Base-by-base conservation (phyloP, 2,113 vertebrate species). In the Panthera leo region DNA sequence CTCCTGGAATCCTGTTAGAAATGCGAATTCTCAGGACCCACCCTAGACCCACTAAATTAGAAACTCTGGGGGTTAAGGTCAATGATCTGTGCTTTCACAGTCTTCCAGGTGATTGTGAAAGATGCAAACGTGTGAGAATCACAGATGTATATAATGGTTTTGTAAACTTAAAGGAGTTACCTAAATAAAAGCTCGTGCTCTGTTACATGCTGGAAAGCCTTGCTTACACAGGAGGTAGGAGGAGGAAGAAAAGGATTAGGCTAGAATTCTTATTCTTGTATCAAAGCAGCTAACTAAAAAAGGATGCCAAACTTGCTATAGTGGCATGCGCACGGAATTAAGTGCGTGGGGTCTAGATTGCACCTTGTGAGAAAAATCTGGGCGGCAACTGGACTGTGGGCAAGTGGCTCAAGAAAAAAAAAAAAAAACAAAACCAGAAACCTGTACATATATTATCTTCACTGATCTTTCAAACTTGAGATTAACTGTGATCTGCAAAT, bases 391-490 rank as follows among this genome's bases (percentile, higher is more conserved):
- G 39, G 36, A n/a, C 42, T 6, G 53, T 65, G n/a, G 21, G 27
- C 34, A 93, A 71, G 9, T 53, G 27, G 10, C 9, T 65, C 1
- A 11, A 85, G 82, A 78, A 19, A 86, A 95, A n/a, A n/a, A 63
- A 39, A 51, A 14, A 51, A 51, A 51, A 51, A 45, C 7, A 45
- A 45, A 45, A 45, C 7, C 45, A 29, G 25, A 80, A 82, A 58
- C 13, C 36, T 61, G 18, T 42, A 71, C 73, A 76, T 18, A 68
- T 31, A 19, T 25, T 98, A 73, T 94, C 98, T 94, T 55, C 39
- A 71, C 23, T 97, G 94, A 97, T 73, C 76, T 21, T 65, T 89
- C 93, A 96, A 94, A 94, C 73, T 97, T 97, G 93, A 97, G 92
- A 96, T 97, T 92, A 97, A 93, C 58, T 92, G 48, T 80, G 94